A percentile compares a stretch with the other conserved stretches of the same genome.
phyloP scores from a whole-genome alignment of 2,888 invertebrate genomes.

The Allolobophora icterica region DNA sequence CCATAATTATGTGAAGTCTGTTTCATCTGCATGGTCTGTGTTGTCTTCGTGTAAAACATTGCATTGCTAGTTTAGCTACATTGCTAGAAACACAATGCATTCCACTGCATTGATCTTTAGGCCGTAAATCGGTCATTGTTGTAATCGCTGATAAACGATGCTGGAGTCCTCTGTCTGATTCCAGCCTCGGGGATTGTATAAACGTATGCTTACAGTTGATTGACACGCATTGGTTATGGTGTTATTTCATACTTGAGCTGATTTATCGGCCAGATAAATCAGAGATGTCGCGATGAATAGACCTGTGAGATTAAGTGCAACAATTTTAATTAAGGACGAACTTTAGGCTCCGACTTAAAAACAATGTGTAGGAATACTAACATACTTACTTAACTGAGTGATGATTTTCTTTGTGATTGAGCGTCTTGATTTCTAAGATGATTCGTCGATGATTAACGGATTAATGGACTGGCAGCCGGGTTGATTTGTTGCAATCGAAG shows the following conservation, averaged over 20 bases:
- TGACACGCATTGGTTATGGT: not conserved
- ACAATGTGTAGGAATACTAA: not conserved
- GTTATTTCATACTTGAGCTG: constrained; percentile 6
- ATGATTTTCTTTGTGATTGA: too few relatives aligned
- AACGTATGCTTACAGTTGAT: not conserved
- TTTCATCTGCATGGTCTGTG: not conserved
- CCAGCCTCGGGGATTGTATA: not conserved
- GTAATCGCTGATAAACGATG: not conserved
- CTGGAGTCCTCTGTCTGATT: not conserved
- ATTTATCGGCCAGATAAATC: not conserved
- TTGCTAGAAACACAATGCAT: not conserved
- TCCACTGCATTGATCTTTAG: not conserved
- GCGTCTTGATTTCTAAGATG: too few relatives aligned
- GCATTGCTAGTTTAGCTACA: not conserved
- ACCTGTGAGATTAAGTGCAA: not conserved
- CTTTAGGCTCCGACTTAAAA: not conserved
- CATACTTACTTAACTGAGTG: too few relatives aligned
- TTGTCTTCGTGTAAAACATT: not conserved
- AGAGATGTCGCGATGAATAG: not conserved
- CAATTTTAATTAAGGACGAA: not conserved
- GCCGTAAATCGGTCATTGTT: not conserved
- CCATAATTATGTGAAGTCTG: not conserved
- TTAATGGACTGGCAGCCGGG: too few relatives aligned
- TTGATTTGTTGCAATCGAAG: too few relatives aligned
- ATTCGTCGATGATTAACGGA: too few relatives aligned